Conservation (phyloP, 2,888 invertebrate species). For the Polydrusus pterygomalis region DNA sequence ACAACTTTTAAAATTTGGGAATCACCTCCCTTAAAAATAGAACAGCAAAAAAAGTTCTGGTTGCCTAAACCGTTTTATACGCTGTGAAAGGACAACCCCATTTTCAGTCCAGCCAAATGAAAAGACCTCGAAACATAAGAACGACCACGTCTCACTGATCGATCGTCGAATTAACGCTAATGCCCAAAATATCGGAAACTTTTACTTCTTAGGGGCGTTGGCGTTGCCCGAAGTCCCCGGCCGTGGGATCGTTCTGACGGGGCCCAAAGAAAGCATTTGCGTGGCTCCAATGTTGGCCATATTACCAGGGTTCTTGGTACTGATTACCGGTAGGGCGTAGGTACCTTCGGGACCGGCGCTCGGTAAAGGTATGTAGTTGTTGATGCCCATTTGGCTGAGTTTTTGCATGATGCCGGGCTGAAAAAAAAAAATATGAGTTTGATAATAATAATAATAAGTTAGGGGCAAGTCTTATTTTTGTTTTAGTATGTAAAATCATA, state of each 20-base stretch:
- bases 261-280: conserved; percentile 82
- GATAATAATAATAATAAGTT: too few species aligned
- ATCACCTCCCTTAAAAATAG: too few species aligned
- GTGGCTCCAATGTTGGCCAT: conserved; percentile 79
- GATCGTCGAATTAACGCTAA: not conserved
- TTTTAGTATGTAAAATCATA: too few species aligned
- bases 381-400: conserved; percentile 80
- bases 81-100: too few species aligned
- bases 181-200: not conserved
- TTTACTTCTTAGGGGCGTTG: conserved; percentile 15
- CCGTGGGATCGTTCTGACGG: conserved; percentile 73
- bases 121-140: too few species aligned
- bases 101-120: too few species aligned
- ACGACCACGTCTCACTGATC: too few species aligned
- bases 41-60: too few species aligned
- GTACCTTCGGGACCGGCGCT: conserved; percentile 71
- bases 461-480: too few species aligned
- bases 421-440: conserved; percentile 1
- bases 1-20: too few species aligned
- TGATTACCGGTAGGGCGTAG: conserved; percentile 81
- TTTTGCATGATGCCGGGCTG: conserved; percentile 80
- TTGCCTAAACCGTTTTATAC: too few species aligned
- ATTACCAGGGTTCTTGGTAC: conserved; percentile 64
- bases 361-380: conserved; percentile 83
- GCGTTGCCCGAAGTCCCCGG: conserved; percentile 52